Evolutionary conservation across 2,888 invertebrate species (phyloP).

Genomic region (Yponomeuta evonymella): DNA sequence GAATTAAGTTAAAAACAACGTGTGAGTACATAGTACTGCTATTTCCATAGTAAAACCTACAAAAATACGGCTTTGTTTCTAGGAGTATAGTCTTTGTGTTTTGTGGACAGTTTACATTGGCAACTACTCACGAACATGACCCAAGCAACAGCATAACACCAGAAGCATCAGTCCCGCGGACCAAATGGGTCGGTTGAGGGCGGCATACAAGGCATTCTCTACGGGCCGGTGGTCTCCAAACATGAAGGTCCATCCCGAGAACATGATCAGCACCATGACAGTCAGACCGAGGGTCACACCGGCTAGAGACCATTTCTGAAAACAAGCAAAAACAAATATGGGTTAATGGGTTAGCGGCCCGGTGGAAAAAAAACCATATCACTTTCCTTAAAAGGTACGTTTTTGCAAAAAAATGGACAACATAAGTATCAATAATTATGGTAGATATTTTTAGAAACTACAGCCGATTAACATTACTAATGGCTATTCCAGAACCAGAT

Average conservation of each 20-base stretch:
- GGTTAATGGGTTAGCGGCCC: too few relatives aligned
- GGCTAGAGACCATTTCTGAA: conserved; percentile 64
- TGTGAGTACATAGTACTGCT: too few relatives aligned
- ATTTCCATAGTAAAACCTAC: too few relatives aligned
- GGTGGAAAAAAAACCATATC: neutral
- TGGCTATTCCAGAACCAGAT: too few relatives aligned
- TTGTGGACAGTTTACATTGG: too few relatives aligned
- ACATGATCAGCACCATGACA: conserved; percentile 61
- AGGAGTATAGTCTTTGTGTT: neutral
- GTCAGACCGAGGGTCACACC: conserved; percentile 53
- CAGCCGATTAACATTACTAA: too few relatives aligned
- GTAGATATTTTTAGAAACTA: too few relatives aligned
- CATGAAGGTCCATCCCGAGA: conserved; percentile 69
- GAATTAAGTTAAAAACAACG: too few relatives aligned
- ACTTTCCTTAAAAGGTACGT: neutral
- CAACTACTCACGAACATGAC: conserved; percentile 64
- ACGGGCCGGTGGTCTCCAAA: conserved; percentile 65
- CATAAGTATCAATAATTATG: too few relatives aligned
- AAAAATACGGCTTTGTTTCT: too few relatives aligned
- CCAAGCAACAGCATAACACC: conserved; percentile 70
- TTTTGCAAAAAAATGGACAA: too few relatives aligned
- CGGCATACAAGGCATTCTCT: conserved; percentile 74
- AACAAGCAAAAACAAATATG: conserved; percentile 24
- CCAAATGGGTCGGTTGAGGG: conserved; percentile 75
- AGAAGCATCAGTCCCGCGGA: conserved; percentile 64